Evolutionary conservation across 2,113 vertebrate genomes (phyloP).

Genomic region (Pomatostomus ruficeps): DNA sequence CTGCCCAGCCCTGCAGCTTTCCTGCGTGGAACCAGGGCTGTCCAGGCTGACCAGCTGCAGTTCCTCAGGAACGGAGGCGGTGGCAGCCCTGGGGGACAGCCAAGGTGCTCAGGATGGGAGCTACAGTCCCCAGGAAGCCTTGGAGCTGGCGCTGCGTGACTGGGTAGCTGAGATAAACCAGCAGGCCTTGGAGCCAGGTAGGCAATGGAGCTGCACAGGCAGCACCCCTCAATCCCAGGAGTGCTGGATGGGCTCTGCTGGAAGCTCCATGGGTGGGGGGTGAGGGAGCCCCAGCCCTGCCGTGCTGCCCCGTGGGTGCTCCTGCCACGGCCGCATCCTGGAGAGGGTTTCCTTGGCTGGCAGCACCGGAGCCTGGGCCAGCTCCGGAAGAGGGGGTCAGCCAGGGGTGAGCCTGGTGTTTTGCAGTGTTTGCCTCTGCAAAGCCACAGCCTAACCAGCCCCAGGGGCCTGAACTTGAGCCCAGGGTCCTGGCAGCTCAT

Average conservation of each 20-base stretch:
- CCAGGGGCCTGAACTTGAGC: rapidly evolving
- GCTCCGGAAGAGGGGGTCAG: not conserved
- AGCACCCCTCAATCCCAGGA: not conserved
- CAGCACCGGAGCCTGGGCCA: not conserved
- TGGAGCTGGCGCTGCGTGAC: constrained; percentile 75
- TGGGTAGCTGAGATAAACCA: constrained; percentile 81
- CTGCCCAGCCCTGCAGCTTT: not conserved
- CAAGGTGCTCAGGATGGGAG: not conserved
- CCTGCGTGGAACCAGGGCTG: not conserved
- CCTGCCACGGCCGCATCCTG: too few relatives aligned
- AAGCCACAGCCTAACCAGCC: not conserved
- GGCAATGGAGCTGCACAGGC: rapidly evolving
- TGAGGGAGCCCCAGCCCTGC: not conserved
- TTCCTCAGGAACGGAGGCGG: not conserved
- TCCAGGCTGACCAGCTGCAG: not conserved
- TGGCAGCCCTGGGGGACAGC: not conserved
- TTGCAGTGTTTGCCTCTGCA: not conserved
- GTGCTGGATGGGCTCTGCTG: rapidly evolving
- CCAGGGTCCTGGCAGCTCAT: not conserved
- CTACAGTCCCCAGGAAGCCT: constrained; percentile 78
- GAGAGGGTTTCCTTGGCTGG: not conserved
- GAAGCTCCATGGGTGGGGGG: rapidly evolving
- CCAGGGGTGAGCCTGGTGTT: not conserved
- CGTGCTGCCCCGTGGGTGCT: too few relatives aligned
- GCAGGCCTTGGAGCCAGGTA: constrained; percentile 79